These are phyloP conservation scores for Mylabris phalerata DNA, from an alignment of 1,140 invertebrate genomes.

Conservation along the genomic window DNA sequence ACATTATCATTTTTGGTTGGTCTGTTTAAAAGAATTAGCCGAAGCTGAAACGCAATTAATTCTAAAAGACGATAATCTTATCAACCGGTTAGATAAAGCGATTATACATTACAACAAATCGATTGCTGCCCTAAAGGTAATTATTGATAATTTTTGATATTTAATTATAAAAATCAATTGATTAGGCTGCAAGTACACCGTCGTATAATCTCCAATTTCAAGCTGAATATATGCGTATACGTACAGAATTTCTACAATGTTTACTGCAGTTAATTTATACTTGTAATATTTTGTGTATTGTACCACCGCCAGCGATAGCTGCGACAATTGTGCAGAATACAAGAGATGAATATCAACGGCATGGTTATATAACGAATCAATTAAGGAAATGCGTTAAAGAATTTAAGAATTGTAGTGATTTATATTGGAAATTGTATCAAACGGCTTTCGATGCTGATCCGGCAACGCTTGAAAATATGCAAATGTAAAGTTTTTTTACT, in stretches of 20 bases:
- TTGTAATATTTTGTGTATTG: conserved; percentile 77
- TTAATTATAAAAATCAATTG: too few relatives aligned
- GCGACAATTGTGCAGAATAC: conserved; percentile 68
- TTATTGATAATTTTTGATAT: too few relatives aligned
- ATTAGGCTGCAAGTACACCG: conserved; percentile 56
- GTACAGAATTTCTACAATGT: conserved; percentile 71
- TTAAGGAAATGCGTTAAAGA: conserved; percentile 71
- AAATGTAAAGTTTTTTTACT: conserved; percentile 45
- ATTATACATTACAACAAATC: conserved; percentile 55
- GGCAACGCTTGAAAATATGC: conserved; percentile 72
- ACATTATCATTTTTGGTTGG: conserved; percentile 84
- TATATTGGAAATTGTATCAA: conserved; percentile 79
- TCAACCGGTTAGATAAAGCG: conserved; percentile 54
- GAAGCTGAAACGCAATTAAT: conserved; percentile 41
- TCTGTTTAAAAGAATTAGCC: conserved; percentile 66
- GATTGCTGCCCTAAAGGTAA: conserved; percentile 54
- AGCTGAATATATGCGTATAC: conserved; percentile 65
- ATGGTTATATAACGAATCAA: conserved; percentile 75
- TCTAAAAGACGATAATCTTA: conserved; percentile 40
- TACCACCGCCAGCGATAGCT: conserved; percentile 88
- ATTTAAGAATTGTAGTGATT: conserved; percentile 65
- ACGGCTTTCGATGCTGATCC: conserved; percentile 91
- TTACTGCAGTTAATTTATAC: conserved; percentile 68
- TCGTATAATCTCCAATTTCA: conserved; percentile 65
- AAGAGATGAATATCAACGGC: conserved; percentile 74